Evolutionary conservation across 2,797 vertebrate genomes (phyloP), one percentile per base, ranked within the genome.

Genomic region (Danio aesculapii): DNA sequence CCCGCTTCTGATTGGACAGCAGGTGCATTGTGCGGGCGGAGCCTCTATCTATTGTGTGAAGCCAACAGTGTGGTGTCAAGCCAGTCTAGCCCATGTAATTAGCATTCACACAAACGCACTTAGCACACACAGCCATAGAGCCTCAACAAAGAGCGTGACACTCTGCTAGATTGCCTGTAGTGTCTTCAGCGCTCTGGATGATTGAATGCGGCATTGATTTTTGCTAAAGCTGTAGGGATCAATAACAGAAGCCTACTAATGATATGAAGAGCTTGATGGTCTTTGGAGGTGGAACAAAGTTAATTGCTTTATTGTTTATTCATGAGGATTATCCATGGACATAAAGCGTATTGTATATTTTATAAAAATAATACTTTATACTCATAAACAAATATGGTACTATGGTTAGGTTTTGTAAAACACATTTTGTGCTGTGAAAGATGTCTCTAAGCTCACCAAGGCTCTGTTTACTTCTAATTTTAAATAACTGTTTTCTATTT

Each of bases 81-180:
- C 47, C 62, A 80, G 76, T 75, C 72, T 64, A 53, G 76, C 75
- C 75, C 79, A 88, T 50, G 84, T 87, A 83, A 89, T 89, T 87
- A 87, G 50, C 85, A 86, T 81, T 84, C 67, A 74, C 85, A 77
- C 84, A 80, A 77, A 59, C 78, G 70, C 77, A 71, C 49, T 57
- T 8, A 74, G 67, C 50, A 70, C 82, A 76, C 30, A 55, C 73
- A 50, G 46, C 68, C 70, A 46, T 1, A 69, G 30, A 61, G 49
- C 46, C 59, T 6, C 74, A 64, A 53, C n/a, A 16, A 58, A 50
- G 44, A 68, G 21, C 39, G 30, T 6, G 5, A 10, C 19, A n/a
- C 16, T 57, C 43, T 57, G 11, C 61, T 64, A 66, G 21, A 81
- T 58, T 49, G 66, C 8, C 44, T 66, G 43, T 16, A 55, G 12